A percentile compares a stretch with the other conserved stretches of the same genome.
phyloP scores from a whole-genome alignment of 2,888 invertebrate genomes.

The Xestia rhomboidea region DNA sequence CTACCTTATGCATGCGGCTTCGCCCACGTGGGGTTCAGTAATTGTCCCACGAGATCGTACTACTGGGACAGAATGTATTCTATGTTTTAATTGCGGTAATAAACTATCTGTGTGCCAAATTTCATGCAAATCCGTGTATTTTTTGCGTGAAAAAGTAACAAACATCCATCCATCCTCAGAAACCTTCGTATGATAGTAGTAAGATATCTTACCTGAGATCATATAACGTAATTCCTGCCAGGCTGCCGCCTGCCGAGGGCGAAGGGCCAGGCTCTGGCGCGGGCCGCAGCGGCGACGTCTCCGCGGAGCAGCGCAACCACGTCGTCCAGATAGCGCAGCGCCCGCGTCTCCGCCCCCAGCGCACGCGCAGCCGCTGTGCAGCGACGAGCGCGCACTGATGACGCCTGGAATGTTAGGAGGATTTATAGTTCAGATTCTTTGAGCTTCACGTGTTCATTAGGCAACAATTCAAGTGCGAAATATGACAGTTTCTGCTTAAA shows the following conservation, averaged over 20 bases:
- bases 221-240: constrained; percentile 84
- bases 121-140: not conserved
- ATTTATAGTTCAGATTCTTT: not conserved
- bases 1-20: too few relatives aligned
- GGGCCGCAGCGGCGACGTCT: constrained; percentile 81
- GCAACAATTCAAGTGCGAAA: not conserved
- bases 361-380: constrained; percentile 86
- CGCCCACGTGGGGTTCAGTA: too few relatives aligned
- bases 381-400: constrained; percentile 82
- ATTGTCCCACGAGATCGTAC: not conserved
- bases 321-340: constrained; percentile 90
- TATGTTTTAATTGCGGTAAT: not conserved
- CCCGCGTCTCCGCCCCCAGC: constrained; percentile 85
- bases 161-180: not conserved
- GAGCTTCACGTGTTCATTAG: not conserved
- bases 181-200: not conserved
- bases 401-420: constrained; percentile 71
- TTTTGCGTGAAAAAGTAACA: not conserved
- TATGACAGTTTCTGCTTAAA: not conserved
- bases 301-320: constrained; percentile 89
- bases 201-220: constrained; percentile 68
- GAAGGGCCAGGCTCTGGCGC: constrained; percentile 85
- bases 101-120: not conserved
- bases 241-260: constrained; percentile 80
- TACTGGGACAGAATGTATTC: not conserved